phyloP scores from a whole-genome alignment of 2,797 vertebrate genomes.

The Gadopsis marmoratus region DNA sequence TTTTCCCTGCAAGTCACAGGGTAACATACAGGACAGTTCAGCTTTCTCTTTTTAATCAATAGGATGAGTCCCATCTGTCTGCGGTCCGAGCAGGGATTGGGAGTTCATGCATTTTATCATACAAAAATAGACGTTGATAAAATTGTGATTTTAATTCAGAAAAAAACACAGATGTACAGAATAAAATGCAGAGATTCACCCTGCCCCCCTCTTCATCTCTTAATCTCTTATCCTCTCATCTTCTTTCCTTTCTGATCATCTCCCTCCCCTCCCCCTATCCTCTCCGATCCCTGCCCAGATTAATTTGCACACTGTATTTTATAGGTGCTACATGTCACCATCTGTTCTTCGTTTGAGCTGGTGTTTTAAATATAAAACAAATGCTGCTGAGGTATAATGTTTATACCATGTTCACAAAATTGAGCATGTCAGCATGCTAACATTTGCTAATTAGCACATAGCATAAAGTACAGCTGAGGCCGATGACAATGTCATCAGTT shows the following conservation, averaged over 20 bases:
- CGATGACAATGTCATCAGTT: background rate
- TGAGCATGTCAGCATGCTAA: background rate
- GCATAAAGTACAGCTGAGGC: background rate
- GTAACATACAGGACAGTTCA: slow-evolving; percentile 34
- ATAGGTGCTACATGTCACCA: slow-evolving; percentile 68
- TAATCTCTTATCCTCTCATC: slow-evolving; percentile 74
- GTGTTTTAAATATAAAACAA: slow-evolving; percentile 57
- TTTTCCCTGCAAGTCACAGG: slow-evolving; percentile 45
- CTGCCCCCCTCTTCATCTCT: slow-evolving; percentile 51
- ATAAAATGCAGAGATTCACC: slow-evolving; percentile 47
- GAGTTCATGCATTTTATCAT: slow-evolving; percentile 10
- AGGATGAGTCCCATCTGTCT: slow-evolving; percentile 68
- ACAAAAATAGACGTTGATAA: slow-evolving; percentile 37
- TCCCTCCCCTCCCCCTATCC: slow-evolving; percentile 26
- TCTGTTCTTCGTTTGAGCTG: slow-evolving; percentile 62
- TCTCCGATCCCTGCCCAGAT: slow-evolving; percentile 25
- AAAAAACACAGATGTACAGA: slow-evolving; percentile 50
- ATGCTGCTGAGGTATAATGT: slow-evolving; percentile 9
- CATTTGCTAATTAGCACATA: background rate
- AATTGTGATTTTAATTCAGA: slow-evolving; percentile 51
- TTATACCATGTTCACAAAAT: background rate
- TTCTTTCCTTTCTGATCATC: slow-evolving; percentile 58
- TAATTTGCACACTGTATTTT: slow-evolving; percentile 57
- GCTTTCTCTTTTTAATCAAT: slow-evolving; percentile 60
- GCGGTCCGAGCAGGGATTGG: background rate